Evolutionary conservation across 2,888 invertebrate species (phyloP), one percentile per base, ranked within the genome.

Genomic region (Dinocampus coccinellae): DNA sequence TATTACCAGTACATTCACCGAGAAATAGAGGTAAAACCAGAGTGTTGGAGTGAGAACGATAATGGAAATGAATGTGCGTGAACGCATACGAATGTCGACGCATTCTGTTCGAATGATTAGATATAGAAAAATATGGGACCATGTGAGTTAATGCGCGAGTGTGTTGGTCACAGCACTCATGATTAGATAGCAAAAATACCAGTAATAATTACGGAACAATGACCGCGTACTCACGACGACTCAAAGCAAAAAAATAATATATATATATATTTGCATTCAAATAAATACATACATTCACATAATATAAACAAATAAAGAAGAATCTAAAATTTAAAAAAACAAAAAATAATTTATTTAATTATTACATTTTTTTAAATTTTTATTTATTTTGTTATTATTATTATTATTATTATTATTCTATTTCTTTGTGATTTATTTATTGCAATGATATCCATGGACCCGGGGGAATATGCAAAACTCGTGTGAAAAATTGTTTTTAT

Each of bases 151-250:
- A 34, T 11, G 29, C 60, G 22, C 60, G 34, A 61, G 52, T 60
- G 36, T 39, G 16, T 9, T 39, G 22, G n/a, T 36, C 36, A 29
- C 53, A 22, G 34, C 64, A 60, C 16, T 26, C 11, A 52, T 75
- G 81, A 81, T 81, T 81, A 81, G 81, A 81, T 80, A 81, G 78
- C 72, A 70, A 65, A 66, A 64, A 58, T 36, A 60, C 42, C 63
- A 64, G 60, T 75, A 73, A 71, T 79, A 81, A 81, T 80, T 79
- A 75, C 78, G 72, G 81, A 81, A 81, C 81, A 81, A 80, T 79
- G 81, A 80, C 81, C 79, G 76, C 69, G 65, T 75, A 55, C 22
- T n/a, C 47, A 39, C 16, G n/a, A 26, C n/a, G n/a, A n/a, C n/a
- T n/a, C n/a, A n/a, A n/a, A n/a, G n/a, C n/a, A n/a, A 16, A 3